Evolutionary conservation across 2,888 invertebrate species (phyloP), one percentile per base, ranked within the genome.

Genomic region (Plagodis dolabraria): DNA sequence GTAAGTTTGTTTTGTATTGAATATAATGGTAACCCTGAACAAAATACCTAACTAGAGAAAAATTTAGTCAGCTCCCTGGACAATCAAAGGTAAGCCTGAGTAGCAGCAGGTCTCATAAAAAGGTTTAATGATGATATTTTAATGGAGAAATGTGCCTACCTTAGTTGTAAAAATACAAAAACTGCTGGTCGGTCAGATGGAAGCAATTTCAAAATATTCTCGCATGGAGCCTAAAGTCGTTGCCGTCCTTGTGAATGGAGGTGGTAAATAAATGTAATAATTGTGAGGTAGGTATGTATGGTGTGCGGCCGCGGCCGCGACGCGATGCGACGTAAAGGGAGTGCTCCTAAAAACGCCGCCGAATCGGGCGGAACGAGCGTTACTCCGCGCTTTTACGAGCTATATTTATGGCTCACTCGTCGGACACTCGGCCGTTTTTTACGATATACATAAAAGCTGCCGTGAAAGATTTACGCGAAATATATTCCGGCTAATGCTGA

Each of bases 381-480:
- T 63, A 61, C 60, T 51, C 60, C 44, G 56, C 68, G 72, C 68
- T 76, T 89, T 90, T 89, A 89, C 86, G 89, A 86, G 71, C 77
- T 76, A 82, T 88, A 89, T 91, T 91, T 90, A 91, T 84, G 79
- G 85, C 84, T 80, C 82, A 79, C 84, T 82, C 82, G 79, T 70
- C 78, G 87, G 88, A 87, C 90, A 87, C 89, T 85, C 80, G 82
- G 72, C 75, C 86, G 86, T 89, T 91, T 91, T 92, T 92, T 91
- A 92, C 89, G 91, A 90, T 89, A 91, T 82, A 89, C 92, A 90
- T 92, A 89, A 92, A 91, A 89, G 85, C 86, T 83, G 84, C 86
- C 88, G 89, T 84, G 87, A 83, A 89, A 89, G 91, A 91, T 92
- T 91, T 92, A 92, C 87, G 87, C 82, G 76, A 85, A 89, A 91